Conservation (phyloP, 2,888 invertebrate species). For the Pimpla rufipes region DNA sequence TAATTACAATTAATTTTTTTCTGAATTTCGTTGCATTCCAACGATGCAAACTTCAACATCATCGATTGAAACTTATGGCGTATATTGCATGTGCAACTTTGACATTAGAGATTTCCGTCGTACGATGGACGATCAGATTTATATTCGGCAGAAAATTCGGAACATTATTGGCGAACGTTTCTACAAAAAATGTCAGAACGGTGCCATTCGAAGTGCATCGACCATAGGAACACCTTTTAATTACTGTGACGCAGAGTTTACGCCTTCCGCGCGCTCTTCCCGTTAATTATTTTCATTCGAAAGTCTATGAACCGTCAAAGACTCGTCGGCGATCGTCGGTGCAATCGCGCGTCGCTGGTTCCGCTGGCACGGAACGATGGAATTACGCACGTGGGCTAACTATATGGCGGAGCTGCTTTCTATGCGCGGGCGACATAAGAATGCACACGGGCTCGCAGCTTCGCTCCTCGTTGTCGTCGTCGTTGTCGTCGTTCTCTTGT, state of each 20-base stretch:
- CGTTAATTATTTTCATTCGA: not conserved
- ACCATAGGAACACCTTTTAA: too few species aligned
- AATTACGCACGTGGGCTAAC: slow-evolving; percentile 78
- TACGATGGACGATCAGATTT: not conserved
- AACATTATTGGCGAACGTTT: not conserved
- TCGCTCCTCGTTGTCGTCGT: slow-evolving; percentile 61
- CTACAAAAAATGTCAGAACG: not conserved
- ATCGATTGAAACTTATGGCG: not conserved
- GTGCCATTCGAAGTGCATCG: not conserved
- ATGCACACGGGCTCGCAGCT: slow-evolving; percentile 69
- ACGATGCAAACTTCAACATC: too few species aligned
- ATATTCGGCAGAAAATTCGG: too few species aligned
- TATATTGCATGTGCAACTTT: not conserved
- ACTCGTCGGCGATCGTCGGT: slow-evolving; percentile 1
- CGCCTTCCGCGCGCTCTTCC: too few species aligned
- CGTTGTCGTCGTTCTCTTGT: slow-evolving; percentile 46
- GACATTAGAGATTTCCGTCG: not conserved
- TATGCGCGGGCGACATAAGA: slow-evolving; percentile 80
- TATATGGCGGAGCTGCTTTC: slow-evolving; percentile 81
- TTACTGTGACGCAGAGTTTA: too few species aligned
- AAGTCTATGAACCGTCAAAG: not conserved
- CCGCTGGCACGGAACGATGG: slow-evolving; percentile 56
- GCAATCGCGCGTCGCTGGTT: slow-evolving; percentile 31
- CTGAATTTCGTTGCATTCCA: too few species aligned
- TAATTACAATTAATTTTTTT: too few species aligned